These are phyloP conservation scores for Platalea minor DNA, from an alignment of 2,797 vertebrate species.

Conservation along the genomic window DNA sequence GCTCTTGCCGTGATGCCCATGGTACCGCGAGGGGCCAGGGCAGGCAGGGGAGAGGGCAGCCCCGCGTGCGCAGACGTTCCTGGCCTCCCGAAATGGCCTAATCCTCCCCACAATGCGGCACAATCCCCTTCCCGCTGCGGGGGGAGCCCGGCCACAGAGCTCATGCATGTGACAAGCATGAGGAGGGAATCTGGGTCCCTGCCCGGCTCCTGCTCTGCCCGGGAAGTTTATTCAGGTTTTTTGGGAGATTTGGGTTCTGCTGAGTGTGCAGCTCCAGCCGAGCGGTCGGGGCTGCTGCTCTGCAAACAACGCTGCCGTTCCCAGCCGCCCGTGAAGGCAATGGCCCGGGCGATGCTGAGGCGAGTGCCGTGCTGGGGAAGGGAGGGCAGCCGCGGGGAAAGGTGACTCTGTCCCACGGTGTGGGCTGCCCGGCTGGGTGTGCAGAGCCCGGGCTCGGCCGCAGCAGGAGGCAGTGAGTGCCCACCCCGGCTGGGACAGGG, in stretches of 20 bases:
- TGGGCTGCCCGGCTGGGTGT: neutral
- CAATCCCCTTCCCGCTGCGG: slow-evolving; percentile 38
- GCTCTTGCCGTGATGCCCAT: rapidly evolving
- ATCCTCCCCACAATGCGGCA: slow-evolving; percentile 46
- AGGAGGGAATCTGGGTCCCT: slow-evolving; percentile 49
- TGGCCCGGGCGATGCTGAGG: neutral
- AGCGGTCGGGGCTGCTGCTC: neutral
- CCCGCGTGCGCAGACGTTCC: neutral
- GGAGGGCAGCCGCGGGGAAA: neutral
- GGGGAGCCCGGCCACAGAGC: slow-evolving; percentile 23
- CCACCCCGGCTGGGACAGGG: neutral
- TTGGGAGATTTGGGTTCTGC: slow-evolving; percentile 36
- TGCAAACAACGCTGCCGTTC: slow-evolving; percentile 18
- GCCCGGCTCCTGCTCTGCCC: neutral
- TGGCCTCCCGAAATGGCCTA: neutral
- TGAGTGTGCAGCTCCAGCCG: slow-evolving; percentile 16
- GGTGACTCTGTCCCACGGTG: rapidly evolving
- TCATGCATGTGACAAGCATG: slow-evolving; percentile 63
- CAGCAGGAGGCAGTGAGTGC: neutral
- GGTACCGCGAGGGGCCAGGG: neutral
- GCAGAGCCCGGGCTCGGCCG: neutral
- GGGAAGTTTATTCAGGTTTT: neutral
- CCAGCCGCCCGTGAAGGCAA: rapidly evolving
- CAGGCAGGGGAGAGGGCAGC: neutral
- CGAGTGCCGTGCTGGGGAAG: rapidly evolving